Conservation (phyloP, 2,797 vertebrate genomes). For the Falco novaeseelandiae region DNA sequence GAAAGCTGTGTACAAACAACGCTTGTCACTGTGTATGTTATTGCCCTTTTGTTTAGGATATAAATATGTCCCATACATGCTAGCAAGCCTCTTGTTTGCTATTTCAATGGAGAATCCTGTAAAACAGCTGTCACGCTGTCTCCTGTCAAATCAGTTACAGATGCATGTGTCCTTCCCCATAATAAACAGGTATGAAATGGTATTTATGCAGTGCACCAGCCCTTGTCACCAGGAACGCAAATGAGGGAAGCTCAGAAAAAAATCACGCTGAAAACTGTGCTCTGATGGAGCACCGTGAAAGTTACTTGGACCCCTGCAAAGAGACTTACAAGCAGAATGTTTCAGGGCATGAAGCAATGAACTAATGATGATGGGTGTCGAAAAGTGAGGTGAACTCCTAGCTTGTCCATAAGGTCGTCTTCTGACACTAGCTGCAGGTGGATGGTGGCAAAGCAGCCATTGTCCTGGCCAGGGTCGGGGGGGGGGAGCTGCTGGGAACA, state of each 20-base stretch:
- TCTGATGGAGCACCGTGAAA: neutral
- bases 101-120: constrained; percentile 38
- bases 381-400: neutral
- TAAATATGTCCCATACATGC: constrained; percentile 44
- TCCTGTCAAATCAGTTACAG: constrained; percentile 58
- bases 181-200: constrained; percentile 64
- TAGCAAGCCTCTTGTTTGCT: neutral
- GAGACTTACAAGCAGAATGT: neutral
- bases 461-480: neutral
- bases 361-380: neutral
- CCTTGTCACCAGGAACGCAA: constrained; percentile 6
- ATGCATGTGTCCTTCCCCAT: constrained; percentile 15
- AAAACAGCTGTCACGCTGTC: constrained; percentile 55
- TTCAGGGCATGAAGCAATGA: neutral
- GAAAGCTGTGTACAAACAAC: constrained; percentile 57
- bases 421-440: neutral
- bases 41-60: constrained; percentile 60
- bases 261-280: neutral
- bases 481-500: rapidly evolving
- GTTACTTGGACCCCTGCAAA: neutral
- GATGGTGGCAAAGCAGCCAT: neutral
- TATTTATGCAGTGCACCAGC: constrained; percentile 12
- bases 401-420: neutral
- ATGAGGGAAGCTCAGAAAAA: neutral
- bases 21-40: constrained; percentile 42